Evolutionary conservation across 2,888 invertebrate species (phyloP).

Genomic region (Phymatocera aterrima): DNA sequence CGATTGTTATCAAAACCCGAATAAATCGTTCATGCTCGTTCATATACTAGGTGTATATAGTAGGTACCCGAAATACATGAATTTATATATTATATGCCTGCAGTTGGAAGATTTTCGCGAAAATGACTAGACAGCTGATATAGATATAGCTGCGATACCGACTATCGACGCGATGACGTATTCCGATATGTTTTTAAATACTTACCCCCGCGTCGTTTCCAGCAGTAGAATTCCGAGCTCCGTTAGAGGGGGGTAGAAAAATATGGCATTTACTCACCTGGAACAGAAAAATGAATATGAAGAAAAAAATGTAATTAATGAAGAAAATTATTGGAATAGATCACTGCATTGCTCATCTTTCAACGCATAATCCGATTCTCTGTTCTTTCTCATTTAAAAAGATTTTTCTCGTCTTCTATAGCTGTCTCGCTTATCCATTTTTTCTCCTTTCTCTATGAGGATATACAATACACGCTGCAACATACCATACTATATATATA

Average conservation of each 20-base stretch:
- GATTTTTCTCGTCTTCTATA: no score
- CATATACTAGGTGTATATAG: no score
- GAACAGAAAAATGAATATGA: slow-evolving; percentile 45
- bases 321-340: neutral
- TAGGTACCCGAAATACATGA: no score
- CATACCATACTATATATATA: no score
- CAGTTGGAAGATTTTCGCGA: neutral
- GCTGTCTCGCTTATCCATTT: no score
- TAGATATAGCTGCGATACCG: no score
- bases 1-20: no score
- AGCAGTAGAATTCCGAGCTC: neutral
- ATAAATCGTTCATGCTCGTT: no score
- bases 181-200: neutral
- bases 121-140: no score
- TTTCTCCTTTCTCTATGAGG: no score
- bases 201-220: neutral
- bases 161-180: neutral
- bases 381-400: neutral
- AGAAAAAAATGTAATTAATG: slow-evolving; percentile 1
- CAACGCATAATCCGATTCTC: neutral
- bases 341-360: neutral
- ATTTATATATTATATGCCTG: no score
- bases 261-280: slow-evolving; percentile 51
- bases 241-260: neutral
- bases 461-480: no score